A percentile compares a stretch with the other conserved stretches of the same genome.
These are phyloP conservation scores for Ariolimax columbianus DNA, from an alignment of 2,888 invertebrate genomes.

Conservation along the genomic window DNA sequence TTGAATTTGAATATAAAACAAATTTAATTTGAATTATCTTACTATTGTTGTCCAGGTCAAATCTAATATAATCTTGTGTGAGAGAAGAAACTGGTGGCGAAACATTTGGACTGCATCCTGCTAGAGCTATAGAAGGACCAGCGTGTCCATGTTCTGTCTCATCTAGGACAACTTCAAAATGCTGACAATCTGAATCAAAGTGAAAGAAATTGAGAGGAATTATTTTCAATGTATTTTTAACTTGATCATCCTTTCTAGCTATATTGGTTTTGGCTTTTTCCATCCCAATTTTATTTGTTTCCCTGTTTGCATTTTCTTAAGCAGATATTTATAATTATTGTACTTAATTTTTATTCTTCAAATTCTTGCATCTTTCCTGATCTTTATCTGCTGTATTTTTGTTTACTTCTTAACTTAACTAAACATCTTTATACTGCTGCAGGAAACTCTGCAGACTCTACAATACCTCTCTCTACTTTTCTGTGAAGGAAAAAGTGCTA, in stretches of 20 bases:
- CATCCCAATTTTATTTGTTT: not conserved
- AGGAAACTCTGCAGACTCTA: not conserved
- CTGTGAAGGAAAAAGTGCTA: not conserved
- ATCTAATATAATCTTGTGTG: constrained; percentile 71
- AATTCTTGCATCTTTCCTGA: not conserved
- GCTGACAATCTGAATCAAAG: constrained; percentile 61
- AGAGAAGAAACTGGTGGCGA: constrained; percentile 71
- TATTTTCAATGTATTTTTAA: not conserved
- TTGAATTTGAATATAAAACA: no score
- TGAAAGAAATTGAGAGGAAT: not conserved
- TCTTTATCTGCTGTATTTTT: not conserved
- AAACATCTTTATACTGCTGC: no score
- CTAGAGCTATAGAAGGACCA: constrained; percentile 69
- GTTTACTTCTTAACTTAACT: no score
- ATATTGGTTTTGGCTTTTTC: not conserved
- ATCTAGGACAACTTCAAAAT: constrained; percentile 70
- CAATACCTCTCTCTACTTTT: not conserved
- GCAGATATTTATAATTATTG: not conserved
- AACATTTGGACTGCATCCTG: constrained; percentile 71
- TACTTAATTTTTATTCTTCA: not conserved
- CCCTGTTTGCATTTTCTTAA: not conserved
- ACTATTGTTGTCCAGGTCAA: constrained; percentile 71
- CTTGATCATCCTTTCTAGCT: not conserved
- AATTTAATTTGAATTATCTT: constrained; percentile 34
- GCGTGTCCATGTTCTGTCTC: constrained; percentile 60